A percentile compares a stretch with the other conserved stretches of the same genome.
Conservation (phyloP, 2,113 vertebrate species). For the Piaya cayana region DNA sequence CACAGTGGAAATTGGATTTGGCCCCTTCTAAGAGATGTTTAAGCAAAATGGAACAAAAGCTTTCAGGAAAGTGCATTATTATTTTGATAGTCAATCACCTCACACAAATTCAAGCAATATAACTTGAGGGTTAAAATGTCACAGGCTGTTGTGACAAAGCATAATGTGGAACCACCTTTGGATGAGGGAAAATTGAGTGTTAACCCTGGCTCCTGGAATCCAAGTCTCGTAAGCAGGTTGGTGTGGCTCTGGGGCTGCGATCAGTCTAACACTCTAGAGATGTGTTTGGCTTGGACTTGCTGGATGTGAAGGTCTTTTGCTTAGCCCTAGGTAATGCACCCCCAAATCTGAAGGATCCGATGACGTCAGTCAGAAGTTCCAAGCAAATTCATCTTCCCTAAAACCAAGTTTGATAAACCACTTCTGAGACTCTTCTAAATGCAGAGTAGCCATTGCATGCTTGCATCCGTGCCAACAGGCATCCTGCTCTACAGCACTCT, state of each 20-base stretch:
- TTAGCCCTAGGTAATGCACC: background rate
- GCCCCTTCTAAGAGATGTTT: background rate
- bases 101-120: accelerated
- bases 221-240: background rate
- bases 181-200: background rate
- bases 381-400: background rate
- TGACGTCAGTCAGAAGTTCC: background rate
- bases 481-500: accelerated
- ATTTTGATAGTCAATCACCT: background rate
- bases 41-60: background rate
- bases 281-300: background rate
- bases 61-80: background rate
- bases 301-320: background rate
- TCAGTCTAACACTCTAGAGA: background rate
- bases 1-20: background rate
- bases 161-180: accelerated
- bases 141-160: background rate
- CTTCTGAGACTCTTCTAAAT: too few species aligned
- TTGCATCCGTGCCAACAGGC: background rate
- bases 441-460: accelerated
- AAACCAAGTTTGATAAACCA: background rate
- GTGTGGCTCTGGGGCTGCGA: background rate
- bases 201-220: background rate
- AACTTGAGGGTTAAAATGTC: background rate
- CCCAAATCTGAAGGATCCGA: background rate